These are phyloP conservation scores for Lamprotornis superbus DNA, from an alignment of 2,113 vertebrate species.

Conservation along the genomic window DNA sequence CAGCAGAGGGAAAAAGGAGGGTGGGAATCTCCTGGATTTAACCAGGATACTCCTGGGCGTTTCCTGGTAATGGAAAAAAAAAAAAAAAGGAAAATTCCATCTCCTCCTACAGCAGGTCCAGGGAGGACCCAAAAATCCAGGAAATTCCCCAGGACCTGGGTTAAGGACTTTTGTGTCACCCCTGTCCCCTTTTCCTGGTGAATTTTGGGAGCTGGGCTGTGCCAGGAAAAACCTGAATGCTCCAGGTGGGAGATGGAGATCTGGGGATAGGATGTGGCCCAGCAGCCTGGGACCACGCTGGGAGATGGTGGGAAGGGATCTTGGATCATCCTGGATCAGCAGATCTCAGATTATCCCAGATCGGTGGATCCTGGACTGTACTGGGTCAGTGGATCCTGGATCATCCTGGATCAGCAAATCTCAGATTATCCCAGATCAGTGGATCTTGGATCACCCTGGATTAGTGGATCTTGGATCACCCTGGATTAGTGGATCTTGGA, in stretches of 20 bases:
- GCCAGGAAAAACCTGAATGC: too few species aligned
- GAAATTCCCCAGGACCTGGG: neutral
- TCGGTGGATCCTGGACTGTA: accelerated
- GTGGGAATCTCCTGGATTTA: neutral
- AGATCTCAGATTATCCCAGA: accelerated
- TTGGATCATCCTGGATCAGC: accelerated
- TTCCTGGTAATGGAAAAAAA: neutral
- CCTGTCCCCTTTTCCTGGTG: neutral
- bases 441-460: accelerated
- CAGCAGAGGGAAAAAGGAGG: neutral
- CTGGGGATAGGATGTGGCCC: accelerated
- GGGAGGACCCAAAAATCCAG: neutral
- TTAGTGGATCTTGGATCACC: accelerated
- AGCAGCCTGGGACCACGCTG: accelerated
- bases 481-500: too few species aligned
- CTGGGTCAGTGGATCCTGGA: neutral
- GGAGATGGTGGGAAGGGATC: neutral
- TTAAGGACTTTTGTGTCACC: accelerated
- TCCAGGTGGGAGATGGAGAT: neutral
- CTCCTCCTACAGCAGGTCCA: neutral
- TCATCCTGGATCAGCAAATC: too few species aligned
- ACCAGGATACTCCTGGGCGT: too few species aligned
- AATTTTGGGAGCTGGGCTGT: too few species aligned
- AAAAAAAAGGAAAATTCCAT: neutral
- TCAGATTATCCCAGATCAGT: accelerated